Base-by-base conservation (phyloP, 2,888 invertebrate genomes). In the Salticus scenicus region DNA sequence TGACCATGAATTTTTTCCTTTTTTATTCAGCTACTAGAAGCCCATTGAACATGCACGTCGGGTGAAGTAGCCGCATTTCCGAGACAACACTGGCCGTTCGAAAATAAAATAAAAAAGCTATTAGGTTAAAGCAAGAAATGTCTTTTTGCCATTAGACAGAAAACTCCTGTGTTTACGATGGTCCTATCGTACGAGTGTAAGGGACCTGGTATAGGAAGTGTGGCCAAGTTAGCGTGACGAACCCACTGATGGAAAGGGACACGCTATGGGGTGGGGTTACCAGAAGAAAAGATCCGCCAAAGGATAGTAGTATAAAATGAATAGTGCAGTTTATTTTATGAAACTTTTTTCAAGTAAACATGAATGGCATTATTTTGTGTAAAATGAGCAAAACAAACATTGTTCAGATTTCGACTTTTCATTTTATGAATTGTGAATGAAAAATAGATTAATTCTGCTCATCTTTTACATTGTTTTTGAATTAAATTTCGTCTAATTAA, bases 211-310 rank as follows among this genome's bases (percentile, higher is more conserved):
- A 73, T 77, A 66, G 83, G 72, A 77, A 83, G 83, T 83, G 83
- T 77, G 83, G 71, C 77, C 83, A 77, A 77, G 72, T 73, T 83
- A 73, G 83, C 83, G 83, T 83, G 83, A 83, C 83, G 41, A 72
- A 41, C 41, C 67, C 27, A 67, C 66, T 83, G 83, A 83, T 83
- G 83, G 77, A 24, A 17, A 33, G 51, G 67, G 77, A 77, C 83
- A 83, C 83, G 83, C 83, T 77, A 28, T 28, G 47, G 70, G 28
- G 47, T 71, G 83, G 83, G 83, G 83, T 77, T 83, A 67, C 37
- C 27, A 12, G 30, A 30, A 17, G 8, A 37, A 17, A 14, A 70
- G 12, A 41, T 41, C 33, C 37, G 73, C 33, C 31, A 69, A 70
- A 80, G 24, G n/a, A n/a, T n/a, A n/a, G n/a, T n/a, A n/a, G n/a